These are phyloP conservation scores for Silurus glanis DNA, from an alignment of 2,113 vertebrate genomes.

Conservation along the genomic window DNA sequence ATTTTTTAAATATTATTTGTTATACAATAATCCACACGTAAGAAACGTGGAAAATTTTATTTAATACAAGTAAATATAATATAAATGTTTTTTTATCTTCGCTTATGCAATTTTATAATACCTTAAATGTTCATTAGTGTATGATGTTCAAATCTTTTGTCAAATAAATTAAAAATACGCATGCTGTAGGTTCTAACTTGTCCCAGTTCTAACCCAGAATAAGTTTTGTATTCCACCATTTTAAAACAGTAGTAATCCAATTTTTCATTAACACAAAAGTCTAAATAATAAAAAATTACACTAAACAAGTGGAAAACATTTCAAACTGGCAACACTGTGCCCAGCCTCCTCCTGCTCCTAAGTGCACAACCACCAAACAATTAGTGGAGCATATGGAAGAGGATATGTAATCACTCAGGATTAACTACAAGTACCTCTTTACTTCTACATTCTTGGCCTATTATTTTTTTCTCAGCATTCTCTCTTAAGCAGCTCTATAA, in stretches of 20 bases:
- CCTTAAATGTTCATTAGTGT: neutral
- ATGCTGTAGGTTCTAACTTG: neutral
- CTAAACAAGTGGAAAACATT: neutral
- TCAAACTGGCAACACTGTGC: constrained; percentile 23
- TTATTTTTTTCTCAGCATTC: neutral
- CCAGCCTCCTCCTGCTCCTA: neutral
- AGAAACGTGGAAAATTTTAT: neutral
- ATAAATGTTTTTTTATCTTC: neutral
- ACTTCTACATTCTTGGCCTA: neutral
- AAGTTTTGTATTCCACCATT: neutral
- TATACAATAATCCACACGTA: neutral
- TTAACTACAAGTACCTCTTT: constrained; percentile 16
- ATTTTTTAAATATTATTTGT: neutral
- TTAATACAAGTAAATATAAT: neutral
- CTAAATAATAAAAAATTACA: neutral
- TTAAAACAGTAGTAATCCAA: neutral
- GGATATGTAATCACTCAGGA: constrained; percentile 19
- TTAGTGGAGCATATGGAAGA: constrained; percentile 15
- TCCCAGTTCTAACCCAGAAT: neutral
- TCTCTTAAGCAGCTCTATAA: neutral
- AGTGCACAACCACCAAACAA: constrained; percentile 6
- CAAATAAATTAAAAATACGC: neutral
- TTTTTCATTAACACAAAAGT: neutral
- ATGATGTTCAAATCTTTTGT: neutral
- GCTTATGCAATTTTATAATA: neutral